Percentiles rank a stretch among this genome's conserved stretches.
Conservation (phyloP, 2,797 vertebrate species). For the Rhincodon typus region DNA sequence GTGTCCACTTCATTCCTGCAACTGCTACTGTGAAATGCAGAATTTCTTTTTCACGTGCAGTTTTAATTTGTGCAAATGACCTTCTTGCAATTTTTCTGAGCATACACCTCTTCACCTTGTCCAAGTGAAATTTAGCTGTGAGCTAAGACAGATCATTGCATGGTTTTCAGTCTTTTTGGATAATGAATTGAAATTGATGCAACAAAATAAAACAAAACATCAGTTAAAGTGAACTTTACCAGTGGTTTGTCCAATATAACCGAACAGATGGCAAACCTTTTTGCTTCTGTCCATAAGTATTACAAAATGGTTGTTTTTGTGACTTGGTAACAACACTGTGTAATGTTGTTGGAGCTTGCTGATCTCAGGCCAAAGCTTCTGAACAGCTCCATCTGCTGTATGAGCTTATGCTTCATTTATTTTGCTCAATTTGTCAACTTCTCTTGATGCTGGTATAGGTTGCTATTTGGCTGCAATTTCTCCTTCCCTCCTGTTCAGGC, state of each 20-base stretch:
- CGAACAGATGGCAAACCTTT: not conserved
- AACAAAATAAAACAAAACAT: no score
- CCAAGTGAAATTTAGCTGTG: not conserved
- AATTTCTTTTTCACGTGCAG: not conserved
- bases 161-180: not conserved
- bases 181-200: not conserved
- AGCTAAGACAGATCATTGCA: not conserved
- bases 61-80: not conserved
- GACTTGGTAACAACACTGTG: not conserved
- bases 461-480: no score
- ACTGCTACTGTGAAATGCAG: not conserved
- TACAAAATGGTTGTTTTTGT: not conserved
- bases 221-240: not conserved
- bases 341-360: not conserved
- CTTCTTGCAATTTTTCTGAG: not conserved
- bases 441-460: no score
- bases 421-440: no score
- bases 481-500: not conserved
- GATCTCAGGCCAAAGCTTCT: not conserved
- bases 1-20: not conserved
- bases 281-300: not conserved
- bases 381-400: slow-evolving; percentile 4
- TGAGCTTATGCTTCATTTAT: not conserved
- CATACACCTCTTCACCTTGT: not conserved
- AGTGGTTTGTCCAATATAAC: not conserved